Evolutionary conservation across 2,888 invertebrate genomes (phyloP).

Genomic region (Carpatolechia fugitivella): DNA sequence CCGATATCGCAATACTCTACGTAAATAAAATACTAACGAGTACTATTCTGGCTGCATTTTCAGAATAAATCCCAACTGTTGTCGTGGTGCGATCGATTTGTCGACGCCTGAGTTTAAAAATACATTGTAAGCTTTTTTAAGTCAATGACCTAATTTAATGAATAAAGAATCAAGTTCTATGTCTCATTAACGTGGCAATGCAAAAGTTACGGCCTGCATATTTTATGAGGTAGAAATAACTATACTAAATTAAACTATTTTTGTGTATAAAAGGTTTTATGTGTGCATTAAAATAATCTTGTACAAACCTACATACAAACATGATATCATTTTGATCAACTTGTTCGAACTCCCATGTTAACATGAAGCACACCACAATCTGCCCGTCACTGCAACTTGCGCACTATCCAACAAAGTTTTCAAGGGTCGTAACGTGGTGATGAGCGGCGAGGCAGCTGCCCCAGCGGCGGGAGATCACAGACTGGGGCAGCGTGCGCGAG

Average conservation of each 20-base stretch:
- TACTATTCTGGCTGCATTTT: constrained; percentile 50
- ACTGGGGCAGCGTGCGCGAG: constrained; percentile 66
- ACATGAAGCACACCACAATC: neutral
- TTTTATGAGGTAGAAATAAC: neutral
- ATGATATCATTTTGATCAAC: neutral
- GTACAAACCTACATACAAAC: neutral
- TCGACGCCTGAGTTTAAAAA: constrained; percentile 49
- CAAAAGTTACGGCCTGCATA: neutral
- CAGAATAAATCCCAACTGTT: constrained; percentile 38
- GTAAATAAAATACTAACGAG: constrained; percentile 71
- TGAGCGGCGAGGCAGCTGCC: constrained; percentile 37
- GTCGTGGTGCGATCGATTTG: constrained; percentile 54
- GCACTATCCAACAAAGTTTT: neutral
- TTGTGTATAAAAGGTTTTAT: neutral
- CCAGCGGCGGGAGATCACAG: constrained; percentile 50
- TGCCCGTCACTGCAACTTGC: neutral
- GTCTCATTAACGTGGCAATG: neutral
- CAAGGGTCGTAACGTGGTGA: neutral
- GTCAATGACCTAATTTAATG: neutral
- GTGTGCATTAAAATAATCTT: too few relatives aligned
- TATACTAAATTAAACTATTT: neutral
- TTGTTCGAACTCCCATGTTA: neutral
- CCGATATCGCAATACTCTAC: constrained; percentile 59
- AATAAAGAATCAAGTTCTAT: neutral
- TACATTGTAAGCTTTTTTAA: constrained; percentile 34